Base-by-base conservation (phyloP, 2,113 vertebrate species). In the Scomber japonicus region DNA sequence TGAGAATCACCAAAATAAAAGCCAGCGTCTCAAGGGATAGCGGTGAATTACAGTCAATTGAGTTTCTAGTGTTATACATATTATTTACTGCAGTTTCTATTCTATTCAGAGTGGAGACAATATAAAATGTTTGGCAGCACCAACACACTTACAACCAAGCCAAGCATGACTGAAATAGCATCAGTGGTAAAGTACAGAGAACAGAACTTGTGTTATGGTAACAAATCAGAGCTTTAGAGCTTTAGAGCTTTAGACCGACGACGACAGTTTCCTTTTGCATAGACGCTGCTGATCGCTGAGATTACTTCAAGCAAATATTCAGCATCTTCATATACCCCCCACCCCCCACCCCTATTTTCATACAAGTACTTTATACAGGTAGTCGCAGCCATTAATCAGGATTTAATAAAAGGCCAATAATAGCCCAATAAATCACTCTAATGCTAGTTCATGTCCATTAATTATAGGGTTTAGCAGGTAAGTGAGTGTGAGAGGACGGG, bases 361-460 rank as follows among this genome's bases (percentile, higher is more conserved):
- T 71, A 50, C 63, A 72, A 76, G 55, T 53, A 11, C 30, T 46
- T 83, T 21, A 21, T 21, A 27, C 61, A 68, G 57, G 70, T 44
- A 75, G 19, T 75, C 27, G 9, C 24, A 68, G 69, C 24, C 83
- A 74, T 87, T 89, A 78, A 79, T 85, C 83, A 79, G 50, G 74
- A 71, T 88, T 81, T 79, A 88, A 88, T 84, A 81, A 88, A 79
- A 86, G 74, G 78, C 84, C 78, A 75, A 77, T 77, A 81, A 74
- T 40, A 66, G 66, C 49, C 11, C 49, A 24, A 85, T 90, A 73
- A 85, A 90, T 87, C 71, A 87, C 78, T 31, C 45, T 68, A 31
- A 74, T 81, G 73, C 54, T 5, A 0, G 60, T 57, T 60, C 19
- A 9, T 44, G 68, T 53, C 70, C 64, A 73, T 81, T 84, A 73